phyloP scores from a whole-genome alignment of 1,140 invertebrate genomes.

The Ostrea denselamellosa region DNA sequence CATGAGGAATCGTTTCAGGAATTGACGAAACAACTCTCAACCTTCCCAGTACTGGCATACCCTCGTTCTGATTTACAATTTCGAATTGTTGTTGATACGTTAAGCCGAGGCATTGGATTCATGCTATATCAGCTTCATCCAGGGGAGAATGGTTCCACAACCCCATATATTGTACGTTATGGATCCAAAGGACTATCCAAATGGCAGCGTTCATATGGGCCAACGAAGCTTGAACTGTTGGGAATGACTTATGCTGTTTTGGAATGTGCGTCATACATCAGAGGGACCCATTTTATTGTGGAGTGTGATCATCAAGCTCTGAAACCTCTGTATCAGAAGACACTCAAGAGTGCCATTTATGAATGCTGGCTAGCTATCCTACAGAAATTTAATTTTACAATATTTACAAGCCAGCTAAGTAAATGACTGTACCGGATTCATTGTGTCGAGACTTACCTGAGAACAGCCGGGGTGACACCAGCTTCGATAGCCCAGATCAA shows the following conservation, averaged over 20 bases:
- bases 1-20: slow-evolving; percentile 45
- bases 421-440: slow-evolving; percentile 23
- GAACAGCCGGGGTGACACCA: not conserved
- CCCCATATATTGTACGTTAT: not conserved
- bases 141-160: not conserved
- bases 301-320: slow-evolving; percentile 54
- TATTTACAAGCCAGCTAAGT: slow-evolving; percentile 23
- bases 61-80: slow-evolving; percentile 51
- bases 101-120: slow-evolving; percentile 54
- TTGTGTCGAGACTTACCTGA: not conserved
- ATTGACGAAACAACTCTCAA: not conserved
- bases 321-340: slow-evolving; percentile 49
- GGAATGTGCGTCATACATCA: slow-evolving; percentile 47
- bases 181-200: slow-evolving; percentile 4
- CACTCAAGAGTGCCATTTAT: slow-evolving; percentile 56
- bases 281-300: slow-evolving; percentile 41
- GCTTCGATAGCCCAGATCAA: not conserved
- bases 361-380: slow-evolving; percentile 56
- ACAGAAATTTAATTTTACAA: slow-evolving; percentile 41
- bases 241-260: slow-evolving; percentile 37
- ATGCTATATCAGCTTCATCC: slow-evolving; percentile 34
- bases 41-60: not conserved
- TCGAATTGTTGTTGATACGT: slow-evolving; percentile 50
- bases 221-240: slow-evolving; percentile 51
- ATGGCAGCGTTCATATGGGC: slow-evolving; percentile 42